Conservation (phyloP, 2,113 vertebrate genomes). For the Laterallus jamaicensis region DNA sequence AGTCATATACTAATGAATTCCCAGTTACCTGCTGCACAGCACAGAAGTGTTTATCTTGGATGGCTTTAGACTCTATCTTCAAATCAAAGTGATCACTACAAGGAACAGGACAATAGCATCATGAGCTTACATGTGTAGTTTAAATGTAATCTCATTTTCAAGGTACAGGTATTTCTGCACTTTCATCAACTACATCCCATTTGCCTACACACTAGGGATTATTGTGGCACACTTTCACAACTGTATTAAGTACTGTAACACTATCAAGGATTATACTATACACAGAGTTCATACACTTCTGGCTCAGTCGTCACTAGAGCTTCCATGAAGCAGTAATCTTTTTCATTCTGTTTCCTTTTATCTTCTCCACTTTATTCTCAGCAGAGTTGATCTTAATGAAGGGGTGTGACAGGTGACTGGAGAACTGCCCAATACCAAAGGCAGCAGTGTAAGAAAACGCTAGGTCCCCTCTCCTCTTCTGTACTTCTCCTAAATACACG, state of each 20-base stretch:
- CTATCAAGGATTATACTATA: neutral
- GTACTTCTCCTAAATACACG: neutral
- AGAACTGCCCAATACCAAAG: neutral
- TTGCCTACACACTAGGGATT: neutral
- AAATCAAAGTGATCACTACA: slow-evolving; percentile 30
- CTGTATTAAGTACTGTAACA: accelerated
- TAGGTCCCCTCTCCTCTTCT: neutral
- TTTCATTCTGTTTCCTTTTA: neutral
- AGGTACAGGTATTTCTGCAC: neutral
- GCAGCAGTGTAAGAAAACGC: neutral
- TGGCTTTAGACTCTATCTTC: neutral
- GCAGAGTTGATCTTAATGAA: neutral
- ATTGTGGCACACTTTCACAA: neutral
- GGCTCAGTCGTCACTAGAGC: neutral
- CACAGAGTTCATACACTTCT: neutral
- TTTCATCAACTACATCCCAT: neutral
- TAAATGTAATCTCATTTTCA: neutral
- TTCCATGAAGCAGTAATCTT: neutral
- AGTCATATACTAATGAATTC: neutral
- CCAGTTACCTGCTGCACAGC: slow-evolving; percentile 68
- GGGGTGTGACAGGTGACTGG: neutral
- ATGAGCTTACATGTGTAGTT: neutral
- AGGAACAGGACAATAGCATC: neutral
- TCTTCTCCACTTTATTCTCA: neutral
- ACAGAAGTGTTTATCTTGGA: slow-evolving; percentile 28